phyloP scores from a whole-genome alignment of 1,140 invertebrate genomes.

The Wiebesia pumilae region DNA sequence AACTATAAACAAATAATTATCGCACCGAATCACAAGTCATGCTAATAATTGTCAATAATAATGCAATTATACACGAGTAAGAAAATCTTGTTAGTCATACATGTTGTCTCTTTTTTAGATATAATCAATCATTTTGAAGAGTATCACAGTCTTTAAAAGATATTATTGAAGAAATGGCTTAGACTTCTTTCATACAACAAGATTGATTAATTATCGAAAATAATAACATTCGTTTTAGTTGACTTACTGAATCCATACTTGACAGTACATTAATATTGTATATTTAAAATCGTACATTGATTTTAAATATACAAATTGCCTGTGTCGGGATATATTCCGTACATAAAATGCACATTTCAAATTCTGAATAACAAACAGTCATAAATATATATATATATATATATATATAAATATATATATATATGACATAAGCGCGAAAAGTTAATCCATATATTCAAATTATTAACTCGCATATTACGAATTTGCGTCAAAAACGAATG shows the following conservation, averaged over 20 bases:
- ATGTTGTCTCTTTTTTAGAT: not conserved
- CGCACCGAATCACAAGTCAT: not conserved
- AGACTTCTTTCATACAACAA: not conserved
- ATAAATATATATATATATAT: too few relatives aligned
- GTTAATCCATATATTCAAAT: not conserved
- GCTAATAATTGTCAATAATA: not conserved
- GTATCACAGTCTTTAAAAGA: not conserved
- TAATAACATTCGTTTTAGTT: too few relatives aligned
- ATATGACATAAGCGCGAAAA: not conserved
- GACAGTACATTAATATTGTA: too few relatives aligned
- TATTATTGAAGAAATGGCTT: not conserved
- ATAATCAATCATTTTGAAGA: not conserved
- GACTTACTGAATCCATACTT: too few relatives aligned
- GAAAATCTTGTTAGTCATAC: not conserved
- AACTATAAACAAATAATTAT: not conserved
- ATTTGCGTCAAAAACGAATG: not conserved
- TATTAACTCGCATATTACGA: not conserved
- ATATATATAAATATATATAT: too few relatives aligned
- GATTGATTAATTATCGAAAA: not conserved
- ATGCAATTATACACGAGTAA: not conserved
- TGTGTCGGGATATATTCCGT: too few relatives aligned
- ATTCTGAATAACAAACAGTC: too few relatives aligned
- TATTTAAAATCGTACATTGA: too few relatives aligned
- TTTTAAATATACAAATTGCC: too few relatives aligned
- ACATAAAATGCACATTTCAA: too few relatives aligned